Base-by-base conservation (phyloP, 2,888 invertebrate genomes). In the Colostygia pectinataria region DNA sequence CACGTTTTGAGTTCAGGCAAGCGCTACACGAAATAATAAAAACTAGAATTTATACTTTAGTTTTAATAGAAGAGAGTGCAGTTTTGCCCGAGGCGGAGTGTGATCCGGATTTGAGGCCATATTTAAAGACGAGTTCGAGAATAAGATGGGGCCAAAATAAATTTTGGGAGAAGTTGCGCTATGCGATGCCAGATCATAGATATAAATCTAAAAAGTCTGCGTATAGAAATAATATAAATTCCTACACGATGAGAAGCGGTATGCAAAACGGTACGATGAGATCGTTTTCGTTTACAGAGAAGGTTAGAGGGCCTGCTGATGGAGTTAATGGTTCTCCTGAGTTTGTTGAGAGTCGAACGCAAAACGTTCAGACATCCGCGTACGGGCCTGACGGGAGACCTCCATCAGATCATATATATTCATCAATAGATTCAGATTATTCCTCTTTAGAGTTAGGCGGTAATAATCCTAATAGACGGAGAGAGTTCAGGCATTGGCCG, bases 151-250 rank as follows among this genome's bases (percentile, higher is more conserved):
- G 95, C 66, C 97, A 98, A 81, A 95, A 95, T 68, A 93, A 97
- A 74, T 98, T 98, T 91, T 98, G 98, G 98, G 97, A 97, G 74
- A 95, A 96, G 73, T 89, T 98, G 58, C 93, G 95, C 59, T 97
- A 96, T 77, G 95, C 96, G 53, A 94, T 98, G 93, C 97, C 97
- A 18, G 94, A 95, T 69, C 93, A 93, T 61, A 92, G 80, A 62
- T 75, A 70, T 62, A 85, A 81, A 70, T 69, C 77, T 23, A 85
- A 87, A 69, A 77, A 84, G n/a, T 75, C 85, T 56, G 92, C 94
- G 67, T 96, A 96, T 70, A 92, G 95, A 66, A 92, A 94, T 62
- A 95, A 95, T 74, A 95, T 96, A 71, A 96, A 96, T 83, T 96
- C 96, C 62, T 96, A 96, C 81, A 95, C 95, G 18, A 91, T 96